Base-by-base conservation (phyloP, 2,113 vertebrate species). In the Forbesichthys papilliferus region DNA sequence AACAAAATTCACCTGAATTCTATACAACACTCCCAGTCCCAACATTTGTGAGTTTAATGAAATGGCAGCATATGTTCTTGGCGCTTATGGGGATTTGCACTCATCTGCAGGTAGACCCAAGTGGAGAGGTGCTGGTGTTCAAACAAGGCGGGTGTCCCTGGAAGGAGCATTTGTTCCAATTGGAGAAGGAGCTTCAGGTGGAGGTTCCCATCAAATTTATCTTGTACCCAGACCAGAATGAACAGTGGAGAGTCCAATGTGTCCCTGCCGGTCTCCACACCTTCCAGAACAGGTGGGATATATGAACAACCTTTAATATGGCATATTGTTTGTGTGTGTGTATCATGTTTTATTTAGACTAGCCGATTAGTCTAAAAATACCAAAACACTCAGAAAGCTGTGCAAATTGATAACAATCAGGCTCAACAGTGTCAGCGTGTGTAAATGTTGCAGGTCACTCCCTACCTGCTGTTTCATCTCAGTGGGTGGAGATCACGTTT, bases 221-320 rank as follows among this genome's bases (percentile, higher is more conserved):
- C 66, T 84, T 98, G 53, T 99, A 94, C 77, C 65, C 89, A 0
- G 96, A 98, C 86, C 94, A 90, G 74, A 84, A 84, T 0, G 92
- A 92, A 46, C 93, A 96, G 69, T 98, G 96, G 97, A 89, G 96
- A 47, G 86, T 97, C n/a, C 96, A 98, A 87, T 98, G 96, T 73
- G 95, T 99, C 3, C 96, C 97, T 0, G 80, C 73, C 0, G 94
- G 93, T 0, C 93, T 91, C 18, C 89, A 93, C 84, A 94, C 94
- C 57, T 98, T 96, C 87, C 88, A 95, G 70, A 98, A 95, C 91
- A 92, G 96, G 96, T 96, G 55, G 88, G 3, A 11, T 20, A n/a
- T 9, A 9, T 49, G 13, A 5, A 57, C 12, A 34, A 11, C 33
- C 42, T 14, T 61, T 42, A 27, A 27, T 27, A 3, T 2, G 27